phyloP scores from a whole-genome alignment of 2,797 vertebrate genomes.

The Masticophis lateralis region DNA sequence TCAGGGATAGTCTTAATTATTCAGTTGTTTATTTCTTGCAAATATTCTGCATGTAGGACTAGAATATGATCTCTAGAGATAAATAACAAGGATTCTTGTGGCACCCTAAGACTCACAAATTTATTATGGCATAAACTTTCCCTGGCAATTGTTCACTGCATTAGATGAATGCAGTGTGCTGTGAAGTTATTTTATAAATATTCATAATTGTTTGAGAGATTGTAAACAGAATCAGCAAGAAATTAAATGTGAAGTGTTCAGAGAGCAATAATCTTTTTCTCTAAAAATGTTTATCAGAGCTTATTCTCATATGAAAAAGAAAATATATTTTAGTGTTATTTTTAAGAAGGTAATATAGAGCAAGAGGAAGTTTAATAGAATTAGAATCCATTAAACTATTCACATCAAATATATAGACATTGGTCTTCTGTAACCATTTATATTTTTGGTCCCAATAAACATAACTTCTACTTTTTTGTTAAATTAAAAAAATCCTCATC shows the following conservation, averaged over 20 bases:
- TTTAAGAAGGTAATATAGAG: background rate
- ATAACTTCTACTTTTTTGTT: too few relatives aligned
- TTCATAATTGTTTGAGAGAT: background rate
- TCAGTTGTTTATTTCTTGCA: background rate
- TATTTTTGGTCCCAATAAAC: too few relatives aligned
- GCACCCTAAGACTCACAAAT: background rate
- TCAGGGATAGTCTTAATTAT: background rate
- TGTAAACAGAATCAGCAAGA: background rate
- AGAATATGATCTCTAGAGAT: background rate
- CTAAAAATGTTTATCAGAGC: background rate
- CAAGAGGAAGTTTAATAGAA: background rate
- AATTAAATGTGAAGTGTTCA: background rate
- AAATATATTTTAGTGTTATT: background rate
- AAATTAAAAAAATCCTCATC: too few relatives aligned
- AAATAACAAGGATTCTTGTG: background rate
- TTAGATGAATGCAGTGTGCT: background rate
- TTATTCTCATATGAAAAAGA: background rate
- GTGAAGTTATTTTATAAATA: background rate
- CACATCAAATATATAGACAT: too few relatives aligned
- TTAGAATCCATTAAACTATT: too few relatives aligned
- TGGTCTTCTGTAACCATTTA: too few relatives aligned
- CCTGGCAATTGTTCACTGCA: background rate
- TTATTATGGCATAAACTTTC: background rate
- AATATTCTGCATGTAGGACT: background rate
- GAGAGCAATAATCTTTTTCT: background rate